Conservation (phyloP, 2,888 invertebrate genomes). For the Sarcophaga caerulescens region DNA sequence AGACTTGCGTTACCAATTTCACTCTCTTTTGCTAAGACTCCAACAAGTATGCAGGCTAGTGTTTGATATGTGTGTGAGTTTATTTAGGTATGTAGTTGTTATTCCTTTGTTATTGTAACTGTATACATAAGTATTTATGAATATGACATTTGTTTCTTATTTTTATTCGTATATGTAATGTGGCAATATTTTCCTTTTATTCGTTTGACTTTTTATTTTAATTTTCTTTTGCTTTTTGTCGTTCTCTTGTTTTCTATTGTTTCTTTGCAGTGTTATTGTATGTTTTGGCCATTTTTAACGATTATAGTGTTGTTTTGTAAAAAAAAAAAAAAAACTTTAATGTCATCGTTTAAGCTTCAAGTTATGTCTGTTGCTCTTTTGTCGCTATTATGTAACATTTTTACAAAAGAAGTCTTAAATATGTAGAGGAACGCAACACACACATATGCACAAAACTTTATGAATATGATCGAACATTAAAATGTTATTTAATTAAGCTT, state of each 20-base stretch:
- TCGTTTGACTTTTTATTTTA: constrained; percentile 44
- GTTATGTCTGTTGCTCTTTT: constrained; percentile 33
- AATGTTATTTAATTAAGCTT: constrained; percentile 67
- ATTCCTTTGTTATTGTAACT: not conserved
- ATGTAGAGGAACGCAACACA: not conserved
- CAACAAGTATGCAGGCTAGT: constrained; percentile 17
- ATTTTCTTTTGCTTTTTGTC: not conserved
- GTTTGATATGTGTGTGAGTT: not conserved
- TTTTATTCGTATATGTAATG: constrained; percentile 38
- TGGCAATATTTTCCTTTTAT: constrained; percentile 38
- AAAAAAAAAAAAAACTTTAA: constrained; percentile 43
- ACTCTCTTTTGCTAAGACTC: not conserved
- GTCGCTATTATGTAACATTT: constrained; percentile 23
- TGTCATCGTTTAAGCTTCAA: constrained; percentile 63
- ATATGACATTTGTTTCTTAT: constrained; percentile 13
- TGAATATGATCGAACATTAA: constrained; percentile 68
- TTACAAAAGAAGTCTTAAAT: constrained; percentile 30
- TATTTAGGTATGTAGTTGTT: not conserved
- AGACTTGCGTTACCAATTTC: not conserved
- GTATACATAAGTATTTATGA: constrained; percentile 30
- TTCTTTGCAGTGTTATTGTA: not conserved
- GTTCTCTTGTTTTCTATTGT: not conserved
- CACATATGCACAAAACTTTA: constrained; percentile 39
- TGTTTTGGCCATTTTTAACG: constrained; percentile 60
- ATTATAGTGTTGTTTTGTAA: constrained; percentile 54